Evolutionary conservation across 2,888 invertebrate genomes (phyloP).

Genomic region (Leptinotarsa peninsularis): DNA sequence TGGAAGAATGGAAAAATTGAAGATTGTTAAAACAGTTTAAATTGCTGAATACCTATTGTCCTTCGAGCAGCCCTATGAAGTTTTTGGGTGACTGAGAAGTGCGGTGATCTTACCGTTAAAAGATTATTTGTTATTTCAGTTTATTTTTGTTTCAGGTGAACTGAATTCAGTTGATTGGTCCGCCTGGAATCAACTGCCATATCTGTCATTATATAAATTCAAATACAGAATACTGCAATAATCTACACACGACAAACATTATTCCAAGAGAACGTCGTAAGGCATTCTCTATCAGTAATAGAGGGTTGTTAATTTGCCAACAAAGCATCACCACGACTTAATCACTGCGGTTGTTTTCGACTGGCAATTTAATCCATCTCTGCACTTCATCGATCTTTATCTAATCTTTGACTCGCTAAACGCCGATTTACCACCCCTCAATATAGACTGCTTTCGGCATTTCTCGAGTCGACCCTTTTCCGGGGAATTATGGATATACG

Average conservation of each 20-base stretch:
- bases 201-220: background rate
- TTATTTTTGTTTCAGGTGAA: too few relatives aligned
- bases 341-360: slow-evolving; percentile 52
- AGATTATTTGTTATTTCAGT: too few relatives aligned
- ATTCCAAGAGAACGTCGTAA: slow-evolving; percentile 12
- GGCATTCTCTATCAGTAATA: slow-evolving; percentile 23
- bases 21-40: too few relatives aligned
- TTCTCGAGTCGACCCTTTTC: slow-evolving; percentile 10
- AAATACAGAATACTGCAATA: background rate
- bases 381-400: slow-evolving; percentile 60
- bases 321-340: slow-evolving; percentile 24
- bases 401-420: slow-evolving; percentile 53
- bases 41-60: too few relatives aligned
- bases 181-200: too few relatives aligned
- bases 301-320: slow-evolving; percentile 26
- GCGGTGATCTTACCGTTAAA: too few relatives aligned
- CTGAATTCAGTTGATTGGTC: too few relatives aligned
- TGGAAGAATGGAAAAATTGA: too few relatives aligned
- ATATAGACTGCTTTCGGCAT: slow-evolving; percentile 15
- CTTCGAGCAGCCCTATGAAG: too few relatives aligned
- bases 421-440: slow-evolving; percentile 46
- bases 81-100: too few relatives aligned
- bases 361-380: slow-evolving; percentile 58
- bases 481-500: slow-evolving; percentile 24
- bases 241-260: background rate